Evolutionary conservation across 2,797 vertebrate species (phyloP).

Genomic region (Coccyzus lansbergi): DNA sequence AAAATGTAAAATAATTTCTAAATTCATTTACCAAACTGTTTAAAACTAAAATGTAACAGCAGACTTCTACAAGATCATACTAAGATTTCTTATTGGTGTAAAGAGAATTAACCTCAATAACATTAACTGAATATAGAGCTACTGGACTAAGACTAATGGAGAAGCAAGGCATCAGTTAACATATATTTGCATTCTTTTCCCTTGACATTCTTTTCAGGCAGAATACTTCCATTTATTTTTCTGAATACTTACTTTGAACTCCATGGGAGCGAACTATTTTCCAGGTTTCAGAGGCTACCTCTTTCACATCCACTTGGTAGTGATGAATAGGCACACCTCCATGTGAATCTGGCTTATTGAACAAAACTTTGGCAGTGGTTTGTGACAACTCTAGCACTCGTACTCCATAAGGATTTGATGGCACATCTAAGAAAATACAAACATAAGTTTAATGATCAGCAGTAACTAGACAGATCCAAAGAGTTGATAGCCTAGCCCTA

Average conservation of each 20-base stretch:
- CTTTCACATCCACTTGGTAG: conserved; percentile 95
- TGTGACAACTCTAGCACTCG: conserved; percentile 91
- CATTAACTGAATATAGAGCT: neutral
- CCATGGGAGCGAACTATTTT: conserved; percentile 92
- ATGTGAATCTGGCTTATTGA: conserved; percentile 96
- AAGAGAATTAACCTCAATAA: neutral
- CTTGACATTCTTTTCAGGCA: neutral
- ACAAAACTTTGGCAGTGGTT: conserved; percentile 91
- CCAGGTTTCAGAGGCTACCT: conserved; percentile 90
- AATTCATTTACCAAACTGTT: neutral
- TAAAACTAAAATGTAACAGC: neutral
- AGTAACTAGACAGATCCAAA: neutral
- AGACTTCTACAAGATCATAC: neutral
- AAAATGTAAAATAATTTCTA: neutral
- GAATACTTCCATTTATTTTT: neutral
- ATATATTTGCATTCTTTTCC: neutral
- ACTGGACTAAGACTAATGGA: neutral
- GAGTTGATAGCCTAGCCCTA: neutral
- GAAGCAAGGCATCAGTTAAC: neutral
- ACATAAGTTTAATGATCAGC: neutral
- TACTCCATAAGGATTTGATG: conserved; percentile 92
- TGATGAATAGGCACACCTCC: conserved; percentile 96
- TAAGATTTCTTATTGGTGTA: neutral
- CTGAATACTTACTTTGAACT: conserved; percentile 89
- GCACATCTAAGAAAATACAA: conserved; percentile 84